Percentiles rank a stretch among this genome's conserved stretches.
Evolutionary conservation across 2,113 vertebrate species (phyloP).

Genomic region (Budorcas taxicolor): DNA sequence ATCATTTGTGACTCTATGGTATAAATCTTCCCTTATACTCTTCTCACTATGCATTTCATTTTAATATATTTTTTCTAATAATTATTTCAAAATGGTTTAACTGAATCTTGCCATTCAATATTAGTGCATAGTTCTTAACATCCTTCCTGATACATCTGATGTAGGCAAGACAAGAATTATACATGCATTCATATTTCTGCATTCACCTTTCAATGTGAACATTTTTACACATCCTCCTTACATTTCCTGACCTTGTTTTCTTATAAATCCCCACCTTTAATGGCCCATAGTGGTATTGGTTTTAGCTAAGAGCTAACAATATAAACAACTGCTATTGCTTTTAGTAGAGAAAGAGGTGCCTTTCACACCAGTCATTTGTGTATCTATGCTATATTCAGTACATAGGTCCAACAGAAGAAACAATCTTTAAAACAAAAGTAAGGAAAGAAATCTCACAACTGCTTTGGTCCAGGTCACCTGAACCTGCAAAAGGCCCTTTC

Average conservation of each 20-base stretch:
- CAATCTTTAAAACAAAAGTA: background rate
- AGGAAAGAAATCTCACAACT: background rate
- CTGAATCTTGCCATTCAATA: background rate
- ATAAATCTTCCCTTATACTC: background rate
- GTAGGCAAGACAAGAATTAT: background rate
- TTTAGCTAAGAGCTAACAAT: background rate
- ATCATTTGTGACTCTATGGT: background rate
- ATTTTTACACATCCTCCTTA: background rate
- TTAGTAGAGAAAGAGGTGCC: background rate
- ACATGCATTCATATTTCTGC: background rate
- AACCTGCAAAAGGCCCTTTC: background rate
- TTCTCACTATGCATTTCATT: background rate
- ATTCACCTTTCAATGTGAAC: background rate
- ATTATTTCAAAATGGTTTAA: constrained; percentile 6
- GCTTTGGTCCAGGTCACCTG: background rate
- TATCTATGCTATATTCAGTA: background rate
- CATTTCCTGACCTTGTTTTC: background rate
- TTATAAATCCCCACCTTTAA: background rate
- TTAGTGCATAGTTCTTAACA: background rate
- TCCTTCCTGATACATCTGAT: background rate
- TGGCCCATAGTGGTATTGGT: background rate
- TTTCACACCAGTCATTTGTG: background rate
- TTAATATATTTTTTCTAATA: background rate
- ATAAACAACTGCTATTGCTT: background rate
- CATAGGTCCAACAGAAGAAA: background rate